Percentiles rank a stretch among this genome's conserved stretches.
These are phyloP conservation scores for Malurus leucopterus DNA, from an alignment of 2,797 vertebrate species.

Conservation along the genomic window DNA sequence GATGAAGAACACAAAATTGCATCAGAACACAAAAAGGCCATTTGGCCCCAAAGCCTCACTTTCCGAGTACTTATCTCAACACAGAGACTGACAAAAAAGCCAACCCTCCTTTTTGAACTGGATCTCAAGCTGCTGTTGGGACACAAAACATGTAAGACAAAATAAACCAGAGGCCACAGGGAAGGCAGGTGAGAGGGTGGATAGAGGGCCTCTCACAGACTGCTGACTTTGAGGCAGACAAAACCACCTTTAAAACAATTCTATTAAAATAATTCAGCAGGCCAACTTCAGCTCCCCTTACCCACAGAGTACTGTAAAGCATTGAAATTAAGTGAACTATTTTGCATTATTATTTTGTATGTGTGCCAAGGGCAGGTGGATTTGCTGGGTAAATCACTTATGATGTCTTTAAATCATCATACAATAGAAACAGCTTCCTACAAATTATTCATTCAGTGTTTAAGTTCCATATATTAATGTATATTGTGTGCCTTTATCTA, in stretches of 20 bases:
- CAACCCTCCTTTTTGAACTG: background rate
- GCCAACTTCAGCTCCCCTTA: background rate
- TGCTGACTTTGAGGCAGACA: background rate
- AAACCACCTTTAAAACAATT: background rate
- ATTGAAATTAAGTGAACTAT: background rate
- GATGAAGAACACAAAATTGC: background rate
- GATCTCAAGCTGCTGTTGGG: background rate
- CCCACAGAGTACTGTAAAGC: background rate
- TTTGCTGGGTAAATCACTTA: background rate
- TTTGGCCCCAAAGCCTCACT: background rate
- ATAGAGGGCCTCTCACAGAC: background rate
- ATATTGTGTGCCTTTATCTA: background rate
- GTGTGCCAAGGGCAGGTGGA: background rate
- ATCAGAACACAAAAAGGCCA: background rate
- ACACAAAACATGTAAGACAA: background rate
- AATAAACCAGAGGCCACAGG: background rate
- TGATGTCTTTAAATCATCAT: background rate
- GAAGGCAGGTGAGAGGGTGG: background rate
- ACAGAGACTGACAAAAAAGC: background rate
- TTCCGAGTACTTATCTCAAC: background rate
- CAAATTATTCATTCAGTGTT: background rate
- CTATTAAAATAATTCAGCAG: background rate
- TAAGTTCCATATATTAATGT: background rate
- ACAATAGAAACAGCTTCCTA: background rate
- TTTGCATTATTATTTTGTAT: background rate